Conservation (phyloP, 2,888 invertebrate genomes). For the Drosophila testacea region DNA sequence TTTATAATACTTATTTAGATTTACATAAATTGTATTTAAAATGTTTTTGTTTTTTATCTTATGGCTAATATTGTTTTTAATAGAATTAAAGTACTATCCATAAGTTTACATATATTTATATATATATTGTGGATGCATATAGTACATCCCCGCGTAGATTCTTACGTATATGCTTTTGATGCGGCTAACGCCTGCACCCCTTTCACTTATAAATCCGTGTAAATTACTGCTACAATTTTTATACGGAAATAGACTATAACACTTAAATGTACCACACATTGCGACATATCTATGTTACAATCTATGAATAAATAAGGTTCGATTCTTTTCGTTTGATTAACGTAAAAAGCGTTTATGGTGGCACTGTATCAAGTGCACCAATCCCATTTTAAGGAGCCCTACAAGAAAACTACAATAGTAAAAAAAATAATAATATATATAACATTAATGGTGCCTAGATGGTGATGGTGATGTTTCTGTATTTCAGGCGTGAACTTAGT, state of each 20-base stretch:
- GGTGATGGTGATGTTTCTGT: slow-evolving; percentile 57
- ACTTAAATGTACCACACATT: slow-evolving; percentile 67
- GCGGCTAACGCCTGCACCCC: slow-evolving; percentile 25
- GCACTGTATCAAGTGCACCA: slow-evolving; percentile 30
- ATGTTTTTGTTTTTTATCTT: slow-evolving; percentile 42
- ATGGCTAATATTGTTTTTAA: slow-evolving; percentile 57
- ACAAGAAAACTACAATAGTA: slow-evolving; percentile 48
- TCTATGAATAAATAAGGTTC: slow-evolving; percentile 73
- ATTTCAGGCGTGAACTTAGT: slow-evolving; percentile 53
- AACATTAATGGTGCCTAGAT: slow-evolving; percentile 62
- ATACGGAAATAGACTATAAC: slow-evolving; percentile 75
- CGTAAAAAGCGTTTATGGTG: slow-evolving; percentile 64
- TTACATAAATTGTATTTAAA: slow-evolving; percentile 69
- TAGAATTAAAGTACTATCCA: slow-evolving; percentile 47
- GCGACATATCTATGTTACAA: slow-evolving; percentile 67
- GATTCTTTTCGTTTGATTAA: slow-evolving; percentile 65
- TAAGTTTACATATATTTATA: slow-evolving; percentile 38
- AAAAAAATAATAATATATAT: slow-evolving; percentile 45
- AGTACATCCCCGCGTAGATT: slow-evolving; percentile 62
- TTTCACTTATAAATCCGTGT: slow-evolving; percentile 61
- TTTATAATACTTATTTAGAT: slow-evolving; percentile 67
- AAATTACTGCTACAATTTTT: slow-evolving; percentile 65
- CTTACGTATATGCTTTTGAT: slow-evolving; percentile 68
- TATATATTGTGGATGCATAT: slow-evolving; percentile 30
- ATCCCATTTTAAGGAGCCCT: slow-evolving; percentile 46